These are phyloP conservation scores for Bubalus kerabau DNA, from an alignment of 2,113 vertebrate species.

Conservation along the genomic window DNA sequence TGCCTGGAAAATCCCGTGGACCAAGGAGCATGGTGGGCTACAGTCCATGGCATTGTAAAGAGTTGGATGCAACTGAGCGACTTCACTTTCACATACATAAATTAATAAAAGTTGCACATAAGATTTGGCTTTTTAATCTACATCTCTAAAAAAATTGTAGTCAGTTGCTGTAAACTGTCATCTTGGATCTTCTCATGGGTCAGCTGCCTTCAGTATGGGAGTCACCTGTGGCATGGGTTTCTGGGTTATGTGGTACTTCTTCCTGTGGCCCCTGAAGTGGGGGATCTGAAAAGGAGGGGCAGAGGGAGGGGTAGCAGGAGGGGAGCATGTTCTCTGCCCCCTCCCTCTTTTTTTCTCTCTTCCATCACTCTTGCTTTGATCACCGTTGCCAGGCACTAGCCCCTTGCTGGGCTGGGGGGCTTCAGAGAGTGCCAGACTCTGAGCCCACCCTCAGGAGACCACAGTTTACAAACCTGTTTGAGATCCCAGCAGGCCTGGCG, in stretches of 20 bases:
- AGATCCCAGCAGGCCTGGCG: background rate
- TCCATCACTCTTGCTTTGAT: background rate
- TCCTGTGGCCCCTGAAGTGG: background rate
- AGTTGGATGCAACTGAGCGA: background rate
- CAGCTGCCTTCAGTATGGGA: background rate
- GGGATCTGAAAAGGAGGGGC: background rate
- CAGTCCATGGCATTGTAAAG: background rate
- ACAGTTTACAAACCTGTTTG: background rate
- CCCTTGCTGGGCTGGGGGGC: background rate
- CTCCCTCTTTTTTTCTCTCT: background rate
- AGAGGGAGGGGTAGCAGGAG: background rate
- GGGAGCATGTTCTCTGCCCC: background rate
- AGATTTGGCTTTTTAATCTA: background rate
- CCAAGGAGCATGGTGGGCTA: background rate
- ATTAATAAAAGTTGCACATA: background rate
- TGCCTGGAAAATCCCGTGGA: background rate
- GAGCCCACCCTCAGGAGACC: background rate
- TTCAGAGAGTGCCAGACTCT: background rate
- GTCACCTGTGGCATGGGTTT: background rate
- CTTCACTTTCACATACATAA: background rate
- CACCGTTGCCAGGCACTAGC: background rate
- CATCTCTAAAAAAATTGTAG: background rate
- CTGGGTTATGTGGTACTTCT: background rate
- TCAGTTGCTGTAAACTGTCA: background rate
- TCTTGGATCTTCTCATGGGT: background rate